Percentiles rank a stretch among this genome's conserved stretches.
Evolutionary conservation across 2,797 vertebrate genomes (phyloP).

Genomic region (Percopsis omiscomaycus): DNA sequence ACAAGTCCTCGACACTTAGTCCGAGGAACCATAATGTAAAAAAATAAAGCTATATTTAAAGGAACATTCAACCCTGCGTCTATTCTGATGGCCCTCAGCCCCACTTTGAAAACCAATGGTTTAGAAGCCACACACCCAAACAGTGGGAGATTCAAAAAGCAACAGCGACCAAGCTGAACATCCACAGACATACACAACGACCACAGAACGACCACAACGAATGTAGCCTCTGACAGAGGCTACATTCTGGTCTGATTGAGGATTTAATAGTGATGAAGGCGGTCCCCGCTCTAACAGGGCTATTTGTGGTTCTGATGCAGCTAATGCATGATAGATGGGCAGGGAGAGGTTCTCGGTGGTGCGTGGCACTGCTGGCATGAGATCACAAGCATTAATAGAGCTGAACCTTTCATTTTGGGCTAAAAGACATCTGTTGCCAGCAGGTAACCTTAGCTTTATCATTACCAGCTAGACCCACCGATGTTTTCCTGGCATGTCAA

Average conservation of each 20-base stretch:
- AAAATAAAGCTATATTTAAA: too few relatives aligned
- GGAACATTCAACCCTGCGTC: too few relatives aligned
- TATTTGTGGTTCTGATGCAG: constrained; percentile 72
- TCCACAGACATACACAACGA: constrained; percentile 39
- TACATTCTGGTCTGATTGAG: constrained; percentile 51
- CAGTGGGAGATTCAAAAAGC: constrained; percentile 33
- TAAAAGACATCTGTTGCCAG: constrained; percentile 80
- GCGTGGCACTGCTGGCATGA: constrained; percentile 67
- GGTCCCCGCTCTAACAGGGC: constrained; percentile 59
- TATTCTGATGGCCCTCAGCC: neutral
- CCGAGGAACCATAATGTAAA: constrained; percentile 6
- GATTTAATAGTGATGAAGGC: constrained; percentile 62
- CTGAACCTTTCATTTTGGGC: constrained; percentile 67
- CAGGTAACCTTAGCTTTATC: constrained; percentile 72
- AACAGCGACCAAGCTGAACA: constrained; percentile 38
- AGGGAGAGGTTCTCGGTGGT: constrained; percentile 61
- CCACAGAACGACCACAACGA: constrained; percentile 42
- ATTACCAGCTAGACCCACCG: constrained; percentile 68
- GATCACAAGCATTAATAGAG: constrained; percentile 77
- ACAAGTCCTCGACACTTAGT: too few relatives aligned
- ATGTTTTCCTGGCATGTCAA: constrained; percentile 69
- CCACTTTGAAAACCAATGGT: too few relatives aligned
- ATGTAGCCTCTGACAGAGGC: constrained; percentile 28
- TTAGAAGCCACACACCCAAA: constrained; percentile 23
- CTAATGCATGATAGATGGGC: constrained; percentile 71